Percentiles rank a stretch among this genome's conserved stretches.
Evolutionary conservation across 2,888 invertebrate species (phyloP).

Genomic region (Hoplodrina blanda): DNA sequence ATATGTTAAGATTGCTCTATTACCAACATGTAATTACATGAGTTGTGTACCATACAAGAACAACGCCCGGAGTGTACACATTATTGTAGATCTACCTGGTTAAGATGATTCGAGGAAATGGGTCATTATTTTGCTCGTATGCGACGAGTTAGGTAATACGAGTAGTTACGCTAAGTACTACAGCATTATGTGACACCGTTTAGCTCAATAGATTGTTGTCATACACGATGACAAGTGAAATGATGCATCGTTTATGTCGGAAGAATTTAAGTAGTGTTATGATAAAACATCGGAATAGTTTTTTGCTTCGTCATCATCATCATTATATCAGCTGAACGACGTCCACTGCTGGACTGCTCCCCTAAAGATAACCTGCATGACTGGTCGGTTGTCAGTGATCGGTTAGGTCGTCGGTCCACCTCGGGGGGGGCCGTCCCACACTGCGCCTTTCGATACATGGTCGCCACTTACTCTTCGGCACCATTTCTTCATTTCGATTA

Average conservation of each 20-base stretch:
- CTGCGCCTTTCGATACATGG: too few relatives aligned
- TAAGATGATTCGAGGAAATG: constrained; percentile 44
- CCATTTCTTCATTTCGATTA: too few relatives aligned
- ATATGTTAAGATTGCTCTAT: constrained; percentile 28
- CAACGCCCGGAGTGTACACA: constrained; percentile 10
- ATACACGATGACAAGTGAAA: constrained; percentile 38
- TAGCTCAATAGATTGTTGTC: constrained; percentile 44
- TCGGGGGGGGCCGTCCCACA: too few relatives aligned
- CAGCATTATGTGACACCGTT: constrained; percentile 32
- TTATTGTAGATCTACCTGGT: constrained; percentile 25
- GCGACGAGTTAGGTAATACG: constrained; percentile 30
- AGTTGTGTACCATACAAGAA: constrained; percentile 15
- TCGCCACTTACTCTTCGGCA: too few relatives aligned
- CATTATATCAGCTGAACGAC: too few relatives aligned
- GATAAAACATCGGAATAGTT: too few relatives aligned
- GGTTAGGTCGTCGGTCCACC: too few relatives aligned
- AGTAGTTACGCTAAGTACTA: constrained; percentile 18
- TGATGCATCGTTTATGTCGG: constrained; percentile 22
- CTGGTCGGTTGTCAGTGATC: too few relatives aligned
- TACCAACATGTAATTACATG: constrained; percentile 13
- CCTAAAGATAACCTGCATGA: too few relatives aligned
- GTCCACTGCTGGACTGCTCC: too few relatives aligned
- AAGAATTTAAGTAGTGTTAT: constrained; percentile 10
- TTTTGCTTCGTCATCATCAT: too few relatives aligned
- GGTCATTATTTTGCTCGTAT: constrained; percentile 50